A percentile compares a stretch with the other conserved stretches of the same genome.
Conservation (phyloP, 1,140 invertebrate species). For the Eumaeus atala region DNA sequence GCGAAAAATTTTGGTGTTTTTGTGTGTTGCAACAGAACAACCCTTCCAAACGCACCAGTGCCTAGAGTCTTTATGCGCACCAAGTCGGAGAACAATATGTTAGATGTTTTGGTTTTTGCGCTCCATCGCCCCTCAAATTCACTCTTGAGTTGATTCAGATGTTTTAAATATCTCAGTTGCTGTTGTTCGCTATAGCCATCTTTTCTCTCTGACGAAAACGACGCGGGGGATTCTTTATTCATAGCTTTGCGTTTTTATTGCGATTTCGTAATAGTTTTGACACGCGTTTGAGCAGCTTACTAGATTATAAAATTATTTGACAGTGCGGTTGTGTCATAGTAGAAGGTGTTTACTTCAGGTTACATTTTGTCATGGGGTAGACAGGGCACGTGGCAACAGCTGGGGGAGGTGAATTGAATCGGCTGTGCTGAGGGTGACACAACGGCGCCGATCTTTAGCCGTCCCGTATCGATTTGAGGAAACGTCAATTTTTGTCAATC, state of each 20-base stretch:
- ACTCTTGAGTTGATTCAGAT: slow-evolving; percentile 46
- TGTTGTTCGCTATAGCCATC: slow-evolving; percentile 58
- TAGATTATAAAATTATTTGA: background rate
- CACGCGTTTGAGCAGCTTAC: background rate
- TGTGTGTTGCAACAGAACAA: slow-evolving; percentile 85
- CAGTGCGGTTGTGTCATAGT: background rate
- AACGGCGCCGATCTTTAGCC: slow-evolving; percentile 48
- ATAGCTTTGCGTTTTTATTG: background rate
- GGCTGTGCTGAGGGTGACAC: slow-evolving; percentile 66
- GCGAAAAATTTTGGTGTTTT: slow-evolving; percentile 81
- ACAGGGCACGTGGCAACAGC: slow-evolving; percentile 31
- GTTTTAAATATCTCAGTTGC: slow-evolving; percentile 53
- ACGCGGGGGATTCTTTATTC: slow-evolving; percentile 19
- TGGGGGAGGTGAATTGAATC: slow-evolving; percentile 51
- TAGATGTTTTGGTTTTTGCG: slow-evolving; percentile 31
- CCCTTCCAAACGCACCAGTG: slow-evolving; percentile 92
- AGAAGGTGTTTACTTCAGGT: background rate
- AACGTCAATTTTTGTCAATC: slow-evolving; percentile 43
- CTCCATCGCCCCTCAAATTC: slow-evolving; percentile 59
- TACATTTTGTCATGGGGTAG: background rate
- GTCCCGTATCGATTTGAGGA: slow-evolving; percentile 67
- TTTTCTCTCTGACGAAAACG: slow-evolving; percentile 29
- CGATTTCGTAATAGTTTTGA: background rate
- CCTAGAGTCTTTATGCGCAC: slow-evolving; percentile 79
- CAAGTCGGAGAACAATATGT: slow-evolving; percentile 41